These are phyloP conservation scores for Margaritifera margaritifera DNA, from an alignment of 2,888 invertebrate genomes.

Conservation along the genomic window DNA sequence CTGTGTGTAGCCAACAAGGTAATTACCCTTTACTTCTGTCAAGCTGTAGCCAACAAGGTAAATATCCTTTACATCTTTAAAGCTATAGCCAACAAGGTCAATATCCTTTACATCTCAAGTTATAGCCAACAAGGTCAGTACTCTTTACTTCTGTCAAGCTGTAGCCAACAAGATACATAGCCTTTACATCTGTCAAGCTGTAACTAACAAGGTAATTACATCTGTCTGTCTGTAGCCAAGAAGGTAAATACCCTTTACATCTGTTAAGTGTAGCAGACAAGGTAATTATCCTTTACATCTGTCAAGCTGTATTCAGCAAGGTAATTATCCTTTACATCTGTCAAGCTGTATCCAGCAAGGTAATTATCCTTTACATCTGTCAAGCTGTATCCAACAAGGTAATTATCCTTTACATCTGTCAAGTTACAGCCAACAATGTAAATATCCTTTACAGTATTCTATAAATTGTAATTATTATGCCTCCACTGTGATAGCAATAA, in stretches of 20 bases:
- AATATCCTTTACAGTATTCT: no score
- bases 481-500: no score
- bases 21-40: not conserved
- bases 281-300: slow-evolving; percentile 7
- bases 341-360: not conserved
- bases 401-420: not conserved
- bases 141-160: not conserved
- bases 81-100: not conserved
- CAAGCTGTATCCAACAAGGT: slow-evolving; percentile 55
- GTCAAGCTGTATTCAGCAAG: slow-evolving; percentile 51
- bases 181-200: no score
- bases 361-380: slow-evolving; percentile 22
- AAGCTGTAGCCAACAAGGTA: not conserved
- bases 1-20: slow-evolving; percentile 54
- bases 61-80: not conserved
- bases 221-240: slow-evolving; percentile 47
- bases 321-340: slow-evolving; percentile 22
- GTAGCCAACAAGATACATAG: not conserved
- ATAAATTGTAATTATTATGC: no score
- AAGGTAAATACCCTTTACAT: slow-evolving; percentile 37
- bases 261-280: not conserved
- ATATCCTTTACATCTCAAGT: slow-evolving; percentile 26
- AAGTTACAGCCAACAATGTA: not conserved
- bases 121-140: slow-evolving; percentile 51
- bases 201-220: no score